A percentile compares a stretch with the other conserved stretches of the same genome.
phyloP scores from a whole-genome alignment of 2,113 vertebrate species.

The Platysternon megacephalum region DNA sequence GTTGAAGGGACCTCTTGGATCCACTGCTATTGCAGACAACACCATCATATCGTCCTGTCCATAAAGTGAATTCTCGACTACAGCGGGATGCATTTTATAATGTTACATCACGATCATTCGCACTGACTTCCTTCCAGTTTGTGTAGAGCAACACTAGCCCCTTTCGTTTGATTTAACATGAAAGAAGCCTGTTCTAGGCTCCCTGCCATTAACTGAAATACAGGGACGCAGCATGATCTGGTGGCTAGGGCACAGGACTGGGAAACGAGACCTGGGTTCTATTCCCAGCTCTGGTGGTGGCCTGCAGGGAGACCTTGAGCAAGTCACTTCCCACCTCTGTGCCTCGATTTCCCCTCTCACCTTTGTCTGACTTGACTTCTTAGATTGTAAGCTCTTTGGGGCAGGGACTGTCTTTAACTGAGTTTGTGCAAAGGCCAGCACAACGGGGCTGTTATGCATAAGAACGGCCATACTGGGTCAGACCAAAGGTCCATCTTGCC shows the following conservation, averaged over 20 bases:
- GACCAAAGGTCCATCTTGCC: no score
- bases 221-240: fast-evolving
- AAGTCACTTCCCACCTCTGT: background rate
- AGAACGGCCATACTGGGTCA: no score
- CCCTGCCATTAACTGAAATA: background rate
- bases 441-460: no score
- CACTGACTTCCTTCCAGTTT: background rate
- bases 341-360: background rate
- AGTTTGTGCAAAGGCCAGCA: no score
- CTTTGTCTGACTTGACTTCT: background rate
- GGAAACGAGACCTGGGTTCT: fast-evolving
- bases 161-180: background rate
- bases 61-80: background rate
- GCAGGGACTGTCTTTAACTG: no score
- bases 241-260: fast-evolving
- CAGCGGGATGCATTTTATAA: background rate
- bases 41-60: background rate
- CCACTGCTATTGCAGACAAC: background rate
- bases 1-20: background rate
- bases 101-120: fast-evolving
- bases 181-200: background rate
- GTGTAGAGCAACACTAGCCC: background rate
- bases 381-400: no score
- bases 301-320: no score
- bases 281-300: fast-evolving